Percentiles rank a stretch among this genome's conserved stretches.
These are phyloP conservation scores for Muntiacus reevesi DNA, from an alignment of 2,113 vertebrate genomes.

Conservation along the genomic window DNA sequence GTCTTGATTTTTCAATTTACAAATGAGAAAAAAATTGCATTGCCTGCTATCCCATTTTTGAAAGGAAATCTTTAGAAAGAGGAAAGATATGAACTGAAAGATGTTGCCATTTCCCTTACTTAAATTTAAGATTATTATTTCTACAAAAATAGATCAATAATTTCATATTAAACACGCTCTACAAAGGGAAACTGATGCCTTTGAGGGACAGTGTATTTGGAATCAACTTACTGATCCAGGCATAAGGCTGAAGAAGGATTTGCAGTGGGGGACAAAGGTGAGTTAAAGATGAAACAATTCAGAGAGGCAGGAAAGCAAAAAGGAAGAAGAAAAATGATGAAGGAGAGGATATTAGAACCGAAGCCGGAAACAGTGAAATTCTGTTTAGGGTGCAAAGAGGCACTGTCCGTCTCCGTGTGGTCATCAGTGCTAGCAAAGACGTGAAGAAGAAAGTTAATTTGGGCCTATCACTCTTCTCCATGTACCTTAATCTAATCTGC, in stretches of 20 bases:
- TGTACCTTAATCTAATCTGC: background rate
- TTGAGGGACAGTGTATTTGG: background rate
- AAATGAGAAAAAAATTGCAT: background rate
- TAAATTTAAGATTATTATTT: background rate
- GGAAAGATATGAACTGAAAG: background rate
- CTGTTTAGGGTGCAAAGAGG: background rate
- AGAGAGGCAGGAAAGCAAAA: background rate
- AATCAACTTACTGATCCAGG: background rate
- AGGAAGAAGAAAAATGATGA: background rate
- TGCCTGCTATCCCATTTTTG: slow-evolving; percentile 1
- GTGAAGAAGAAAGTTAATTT: background rate
- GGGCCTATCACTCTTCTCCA: background rate
- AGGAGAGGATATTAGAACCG: background rate
- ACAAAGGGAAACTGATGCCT: background rate
- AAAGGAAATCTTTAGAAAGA: slow-evolving; percentile 4
- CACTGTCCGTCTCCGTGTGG: background rate
- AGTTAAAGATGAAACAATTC: background rate
- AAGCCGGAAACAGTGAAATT: background rate
- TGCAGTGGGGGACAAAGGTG: background rate
- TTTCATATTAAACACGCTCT: background rate
- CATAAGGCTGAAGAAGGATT: background rate
- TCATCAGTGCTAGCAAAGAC: background rate
- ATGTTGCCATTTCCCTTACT: background rate
- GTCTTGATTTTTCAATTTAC: slow-evolving; percentile 3
- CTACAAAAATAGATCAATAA: background rate